These are phyloP conservation scores for Calvadosia cruxmelitensis DNA, from an alignment of 30 jellyfish, hydroid and myxozoan genomes.

Conservation along the genomic window DNA sequence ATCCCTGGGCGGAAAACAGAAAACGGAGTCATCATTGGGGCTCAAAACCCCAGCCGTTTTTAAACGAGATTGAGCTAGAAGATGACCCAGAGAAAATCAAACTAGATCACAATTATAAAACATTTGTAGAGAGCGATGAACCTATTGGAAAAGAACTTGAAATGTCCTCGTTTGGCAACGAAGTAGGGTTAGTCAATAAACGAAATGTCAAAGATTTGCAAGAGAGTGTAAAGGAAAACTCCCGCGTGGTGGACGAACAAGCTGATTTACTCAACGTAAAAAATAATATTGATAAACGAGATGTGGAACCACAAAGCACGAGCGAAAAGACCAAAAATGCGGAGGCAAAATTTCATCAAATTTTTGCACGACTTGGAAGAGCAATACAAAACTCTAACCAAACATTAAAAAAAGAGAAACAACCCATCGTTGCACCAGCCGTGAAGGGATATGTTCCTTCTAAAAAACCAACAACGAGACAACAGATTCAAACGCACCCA, in stretches of 20 bases:
- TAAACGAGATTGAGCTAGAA: conserved; percentile 69
- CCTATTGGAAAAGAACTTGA: no score
- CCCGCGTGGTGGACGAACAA: background rate
- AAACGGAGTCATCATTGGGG: conserved; percentile 90
- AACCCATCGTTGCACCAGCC: background rate
- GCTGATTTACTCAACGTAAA: background rate
- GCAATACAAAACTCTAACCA: background rate
- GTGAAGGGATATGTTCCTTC: background rate
- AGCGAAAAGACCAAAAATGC: background rate
- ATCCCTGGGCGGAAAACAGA: conserved; percentile 15
- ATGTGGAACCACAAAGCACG: no score
- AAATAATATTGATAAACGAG: no score
- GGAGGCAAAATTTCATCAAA: background rate
- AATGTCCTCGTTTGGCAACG: no score
- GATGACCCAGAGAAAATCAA: conserved; percentile 83
- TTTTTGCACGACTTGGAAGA: background rate
- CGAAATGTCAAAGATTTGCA: background rate
- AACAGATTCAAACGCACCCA: background rate
- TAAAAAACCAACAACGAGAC: background rate
- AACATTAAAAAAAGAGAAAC: background rate
- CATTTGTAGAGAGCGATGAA: conserved; percentile 63
- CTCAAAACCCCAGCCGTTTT: conserved; percentile 47
- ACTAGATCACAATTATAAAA: conserved; percentile 75
- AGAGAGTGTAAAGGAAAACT: conserved; percentile 2
- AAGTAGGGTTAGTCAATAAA: conserved; percentile 1